A percentile compares a stretch with the other conserved stretches of the same genome.
Conservation (phyloP, 2,888 invertebrate species). For the Saturnia japonica region DNA sequence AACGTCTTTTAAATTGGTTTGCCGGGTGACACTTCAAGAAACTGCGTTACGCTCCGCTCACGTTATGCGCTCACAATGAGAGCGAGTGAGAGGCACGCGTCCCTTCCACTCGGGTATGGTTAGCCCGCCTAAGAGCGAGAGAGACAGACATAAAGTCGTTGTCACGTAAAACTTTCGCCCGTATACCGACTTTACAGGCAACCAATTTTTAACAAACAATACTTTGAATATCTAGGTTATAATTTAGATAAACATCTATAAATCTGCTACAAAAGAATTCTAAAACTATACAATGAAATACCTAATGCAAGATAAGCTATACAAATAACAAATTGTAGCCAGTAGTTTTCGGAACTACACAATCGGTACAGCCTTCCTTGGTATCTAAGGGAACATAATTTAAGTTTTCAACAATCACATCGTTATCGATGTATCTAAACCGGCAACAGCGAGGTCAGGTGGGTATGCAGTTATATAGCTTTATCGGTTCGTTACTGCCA, state of each 20-base stretch:
- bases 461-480: constrained; percentile 28
- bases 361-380: constrained; percentile 56
- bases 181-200: too few relatives aligned
- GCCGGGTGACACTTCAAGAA: too few relatives aligned
- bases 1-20: too few relatives aligned
- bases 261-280: constrained; percentile 39
- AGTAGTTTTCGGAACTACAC: constrained; percentile 54
- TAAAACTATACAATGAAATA: constrained; percentile 41
- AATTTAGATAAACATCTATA: constrained; percentile 38
- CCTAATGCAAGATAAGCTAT: constrained; percentile 42
- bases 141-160: too few relatives aligned
- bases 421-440: constrained; percentile 55
- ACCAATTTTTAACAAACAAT: background rate
- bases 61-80: too few relatives aligned
- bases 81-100: too few relatives aligned
- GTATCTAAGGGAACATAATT: constrained; percentile 54
- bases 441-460: constrained; percentile 33
- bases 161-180: too few relatives aligned
- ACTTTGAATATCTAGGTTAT: background rate
- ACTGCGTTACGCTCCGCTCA: too few relatives aligned
- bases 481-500: constrained; percentile 31
- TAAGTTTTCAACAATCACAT: constrained; percentile 67
- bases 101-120: too few relatives aligned
- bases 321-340: constrained; percentile 45
- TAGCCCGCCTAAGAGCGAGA: too few relatives aligned